phyloP scores from a whole-genome alignment of 2,888 invertebrate genomes.

The Fabriciana adippe region DNA sequence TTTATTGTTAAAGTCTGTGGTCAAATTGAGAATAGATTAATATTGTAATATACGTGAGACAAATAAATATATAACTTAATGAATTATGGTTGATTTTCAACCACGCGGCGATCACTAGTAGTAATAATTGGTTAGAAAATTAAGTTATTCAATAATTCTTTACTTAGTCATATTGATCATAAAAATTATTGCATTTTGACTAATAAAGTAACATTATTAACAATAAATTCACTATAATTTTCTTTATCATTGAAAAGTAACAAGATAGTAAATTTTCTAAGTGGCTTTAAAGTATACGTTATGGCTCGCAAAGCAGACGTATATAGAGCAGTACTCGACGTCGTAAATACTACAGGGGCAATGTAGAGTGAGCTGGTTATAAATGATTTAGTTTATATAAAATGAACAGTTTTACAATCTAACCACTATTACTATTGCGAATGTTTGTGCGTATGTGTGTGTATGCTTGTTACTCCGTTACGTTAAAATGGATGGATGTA shows the following conservation, averaged over 20 bases:
- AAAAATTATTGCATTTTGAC: no score
- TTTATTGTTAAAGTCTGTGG: no score
- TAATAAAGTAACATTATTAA: not conserved
- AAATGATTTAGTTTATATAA: not conserved
- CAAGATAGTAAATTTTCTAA: conserved; percentile 11
- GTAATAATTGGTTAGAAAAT: no score
- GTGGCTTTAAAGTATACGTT: conserved; percentile 13
- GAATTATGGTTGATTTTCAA: no score
- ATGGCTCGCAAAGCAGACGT: conserved; percentile 12
- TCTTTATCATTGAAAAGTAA: conserved; percentile 1
- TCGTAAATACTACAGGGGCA: conserved; percentile 3
- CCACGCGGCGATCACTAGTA: no score
- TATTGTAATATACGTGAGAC: no score
- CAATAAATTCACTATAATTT: not conserved
- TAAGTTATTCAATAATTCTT: no score
- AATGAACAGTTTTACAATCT: not conserved
- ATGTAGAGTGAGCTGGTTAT: not conserved
- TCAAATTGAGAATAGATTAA: no score
- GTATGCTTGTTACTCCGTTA: no score
- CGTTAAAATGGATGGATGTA: no score
- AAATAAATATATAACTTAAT: no score
- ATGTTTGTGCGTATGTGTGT: not conserved
- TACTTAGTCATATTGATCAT: no score
- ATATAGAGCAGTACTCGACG: not conserved
- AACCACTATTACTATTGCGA: not conserved